Conservation (phyloP, 2,113 vertebrate species). For the Cariama cristata region DNA sequence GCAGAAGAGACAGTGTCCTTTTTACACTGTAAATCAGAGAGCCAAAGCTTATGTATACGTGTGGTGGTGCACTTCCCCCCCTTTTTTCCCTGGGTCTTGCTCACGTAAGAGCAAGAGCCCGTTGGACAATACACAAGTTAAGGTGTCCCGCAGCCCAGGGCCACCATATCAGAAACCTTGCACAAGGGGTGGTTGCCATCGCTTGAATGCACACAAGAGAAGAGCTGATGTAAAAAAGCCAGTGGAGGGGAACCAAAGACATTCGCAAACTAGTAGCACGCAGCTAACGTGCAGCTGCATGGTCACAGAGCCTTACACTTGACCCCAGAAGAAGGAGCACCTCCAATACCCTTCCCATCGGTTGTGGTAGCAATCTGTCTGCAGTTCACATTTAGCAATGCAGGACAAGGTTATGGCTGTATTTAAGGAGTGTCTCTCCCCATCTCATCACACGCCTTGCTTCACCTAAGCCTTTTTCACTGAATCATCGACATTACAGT, state of each 20-base stretch:
- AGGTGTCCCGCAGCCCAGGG: not conserved
- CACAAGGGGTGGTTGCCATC: not conserved
- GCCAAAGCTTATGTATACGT: not conserved
- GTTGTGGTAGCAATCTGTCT: not conserved
- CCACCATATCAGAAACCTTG: not conserved
- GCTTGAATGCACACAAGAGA: not conserved
- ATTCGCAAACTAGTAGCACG: not conserved
- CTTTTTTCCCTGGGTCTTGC: no score
- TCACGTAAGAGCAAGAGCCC: not conserved
- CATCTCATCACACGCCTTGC: fast-evolving
- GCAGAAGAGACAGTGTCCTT: not conserved
- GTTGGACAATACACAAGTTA: fast-evolving
- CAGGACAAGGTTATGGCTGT: not conserved
- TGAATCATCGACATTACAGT: not conserved
- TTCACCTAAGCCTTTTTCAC: not conserved
- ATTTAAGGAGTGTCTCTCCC: not conserved
- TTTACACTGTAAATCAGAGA: not conserved
- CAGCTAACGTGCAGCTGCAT: not conserved
- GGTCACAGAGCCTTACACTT: fast-evolving
- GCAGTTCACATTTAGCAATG: not conserved
- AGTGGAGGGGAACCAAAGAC: not conserved
- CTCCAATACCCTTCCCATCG: not conserved
- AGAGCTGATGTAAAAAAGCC: not conserved
- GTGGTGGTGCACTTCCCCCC: no score
- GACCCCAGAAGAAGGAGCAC: not conserved